Percentiles rank a stretch among this genome's conserved stretches.
These are phyloP conservation scores for Drepana arcuata DNA, from an alignment of 1,140 invertebrate species.

Conservation along the genomic window DNA sequence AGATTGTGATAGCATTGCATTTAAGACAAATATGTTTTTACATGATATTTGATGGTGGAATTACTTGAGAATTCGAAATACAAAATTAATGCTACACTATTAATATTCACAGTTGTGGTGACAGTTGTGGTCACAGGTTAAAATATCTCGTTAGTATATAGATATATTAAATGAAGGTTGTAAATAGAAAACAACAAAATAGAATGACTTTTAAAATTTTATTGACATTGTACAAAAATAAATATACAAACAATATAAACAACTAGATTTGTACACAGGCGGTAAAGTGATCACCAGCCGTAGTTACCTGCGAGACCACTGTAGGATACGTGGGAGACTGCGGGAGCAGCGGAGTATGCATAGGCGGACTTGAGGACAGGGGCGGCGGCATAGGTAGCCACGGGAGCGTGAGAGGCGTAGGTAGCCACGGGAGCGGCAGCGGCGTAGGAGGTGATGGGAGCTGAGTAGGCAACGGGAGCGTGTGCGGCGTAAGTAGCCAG, in stretches of 20 bases:
- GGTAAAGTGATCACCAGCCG: constrained; percentile 27
- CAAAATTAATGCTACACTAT: no score
- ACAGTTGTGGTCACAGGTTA: no score
- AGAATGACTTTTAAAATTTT: constrained; percentile 15
- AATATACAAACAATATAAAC: constrained; percentile 16
- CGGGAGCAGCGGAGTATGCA: constrained; percentile 34
- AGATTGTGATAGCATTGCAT: no score
- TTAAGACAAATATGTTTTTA: no score
- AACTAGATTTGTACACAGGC: constrained; percentile 15
- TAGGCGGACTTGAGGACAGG: constrained; percentile 25
- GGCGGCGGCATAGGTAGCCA: constrained; percentile 20
- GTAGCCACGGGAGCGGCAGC: constrained; percentile 16
- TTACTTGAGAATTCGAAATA: no score
- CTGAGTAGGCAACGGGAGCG: constrained; percentile 5
- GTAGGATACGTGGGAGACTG: constrained; percentile 37
- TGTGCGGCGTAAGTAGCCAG: constrained; percentile 19
- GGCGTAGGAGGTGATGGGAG: constrained; percentile 19
- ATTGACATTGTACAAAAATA: constrained; percentile 23
- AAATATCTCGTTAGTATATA: no score
- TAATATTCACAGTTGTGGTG: no score
- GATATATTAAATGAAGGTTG: no score
- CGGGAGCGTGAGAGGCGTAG: constrained; percentile 23
- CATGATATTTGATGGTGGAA: no score
- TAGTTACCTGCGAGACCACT: constrained; percentile 29
- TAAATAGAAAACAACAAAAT: no score